Base-by-base conservation (phyloP, 2,797 vertebrate species). In the Carduelis carduelis region DNA sequence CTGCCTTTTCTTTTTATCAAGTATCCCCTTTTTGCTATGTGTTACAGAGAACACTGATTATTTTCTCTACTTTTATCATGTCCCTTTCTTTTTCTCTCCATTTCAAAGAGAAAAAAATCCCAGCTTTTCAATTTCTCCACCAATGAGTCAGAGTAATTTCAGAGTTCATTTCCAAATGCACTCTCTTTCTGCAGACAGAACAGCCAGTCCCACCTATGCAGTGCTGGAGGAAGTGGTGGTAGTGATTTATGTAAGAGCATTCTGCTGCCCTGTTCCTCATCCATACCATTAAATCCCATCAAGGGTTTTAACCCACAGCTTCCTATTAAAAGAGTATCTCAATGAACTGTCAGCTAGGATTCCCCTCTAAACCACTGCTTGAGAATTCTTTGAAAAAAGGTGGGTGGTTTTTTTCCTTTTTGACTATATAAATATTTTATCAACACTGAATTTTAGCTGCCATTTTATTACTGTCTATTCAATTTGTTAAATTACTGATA, bases 81-180 rank as follows among this genome's bases (percentile, higher is more conserved):
- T 23, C 34, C 19, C 35, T 78, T 83, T 87, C 64, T 92, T 93
- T 65, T 89, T 56, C 65, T 91, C 70, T 81, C 57, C 0, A 0
- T 94, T 92, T 94, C 72, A 90, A 90, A 94, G n/a, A 76, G 44
- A 92, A 93, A 69, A 32, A 90, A 89, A 89, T 49, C 55, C 30
- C 41, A 76, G 43, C 59, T 87, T 95, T 90, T 60, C 60, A 60
- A 24, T 88, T 83, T 78, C 61, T 79, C 53, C 21, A 41, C 66
- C 66, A 55, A 9, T 49, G 78, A 94, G 70, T 78, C 85, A 64
- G 76, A 84, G 72, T 59, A 2, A 91, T 91, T 95, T 91, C 89
- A 65, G 64, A 94, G 72, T 46, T 91, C 64, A 53, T 89, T 95
- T 86, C 84, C 70, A 91, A 85, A 30, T 37, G 56, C n/a, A 12